phyloP scores from a whole-genome alignment of 53 echinoderm and acorn worm genomes.

The Echinometra lucunter region DNA sequence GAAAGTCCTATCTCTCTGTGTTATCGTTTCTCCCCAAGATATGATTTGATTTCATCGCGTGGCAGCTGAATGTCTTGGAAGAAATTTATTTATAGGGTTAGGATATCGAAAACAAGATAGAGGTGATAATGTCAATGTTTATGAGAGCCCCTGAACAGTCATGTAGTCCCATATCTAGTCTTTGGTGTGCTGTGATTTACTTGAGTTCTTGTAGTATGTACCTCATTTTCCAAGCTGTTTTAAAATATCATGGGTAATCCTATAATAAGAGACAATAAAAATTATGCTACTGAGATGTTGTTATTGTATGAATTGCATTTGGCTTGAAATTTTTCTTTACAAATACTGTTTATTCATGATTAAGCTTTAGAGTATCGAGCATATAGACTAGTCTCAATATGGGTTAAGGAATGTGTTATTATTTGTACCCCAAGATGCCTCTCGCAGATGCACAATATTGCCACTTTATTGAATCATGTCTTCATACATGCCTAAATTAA shows the following conservation, averaged over 20 bases:
- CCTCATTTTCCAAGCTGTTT: background rate
- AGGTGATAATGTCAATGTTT: conserved; percentile 55
- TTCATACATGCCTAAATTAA: background rate
- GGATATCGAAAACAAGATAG: conserved; percentile 31
- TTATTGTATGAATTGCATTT: background rate
- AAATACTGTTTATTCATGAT: background rate
- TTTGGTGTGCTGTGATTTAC: background rate
- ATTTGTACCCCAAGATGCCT: conserved; percentile 11
- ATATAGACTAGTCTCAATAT: conserved; percentile 6
- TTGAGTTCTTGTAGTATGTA: background rate
- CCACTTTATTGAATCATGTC: conserved; percentile 49
- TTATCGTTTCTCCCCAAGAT: conserved; percentile 7
- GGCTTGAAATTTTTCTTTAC: background rate
- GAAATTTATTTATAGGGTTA: conserved; percentile 47
- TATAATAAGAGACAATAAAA: background rate
- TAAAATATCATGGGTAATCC: background rate
- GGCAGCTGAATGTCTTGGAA: conserved; percentile 54
- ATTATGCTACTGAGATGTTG: background rate
- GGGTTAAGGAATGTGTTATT: conserved; percentile 17
- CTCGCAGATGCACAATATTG: background rate
- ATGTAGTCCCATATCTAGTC: conserved; percentile 28
- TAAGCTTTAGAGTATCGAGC: background rate
- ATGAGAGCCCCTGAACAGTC: conserved; percentile 22
- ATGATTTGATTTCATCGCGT: conserved; percentile 39
- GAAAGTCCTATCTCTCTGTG: background rate